Evolutionary conservation across 2,888 invertebrate species (phyloP).

Genomic region (Nasonia oneida): DNA sequence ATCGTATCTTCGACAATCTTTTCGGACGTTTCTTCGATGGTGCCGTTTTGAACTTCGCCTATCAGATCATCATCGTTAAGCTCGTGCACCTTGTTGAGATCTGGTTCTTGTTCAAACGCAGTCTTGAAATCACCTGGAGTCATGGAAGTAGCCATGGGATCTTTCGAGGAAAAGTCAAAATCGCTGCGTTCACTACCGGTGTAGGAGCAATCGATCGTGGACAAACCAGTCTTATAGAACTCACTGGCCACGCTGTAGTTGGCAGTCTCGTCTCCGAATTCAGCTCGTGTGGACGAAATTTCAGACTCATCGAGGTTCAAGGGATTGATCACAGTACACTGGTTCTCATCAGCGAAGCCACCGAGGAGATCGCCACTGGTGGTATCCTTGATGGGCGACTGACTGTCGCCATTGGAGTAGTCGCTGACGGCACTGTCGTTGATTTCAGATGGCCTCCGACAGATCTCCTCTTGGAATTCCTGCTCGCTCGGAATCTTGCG

Average conservation of each 20-base stretch:
- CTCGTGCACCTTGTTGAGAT: constrained; percentile 80
- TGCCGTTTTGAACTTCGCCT: constrained; percentile 58
- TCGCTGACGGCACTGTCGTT: constrained; percentile 71
- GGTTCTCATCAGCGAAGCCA: constrained; percentile 14
- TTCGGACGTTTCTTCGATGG: constrained; percentile 46
- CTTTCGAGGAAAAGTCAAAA: constrained; percentile 68
- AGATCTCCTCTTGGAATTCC: constrained; percentile 85
- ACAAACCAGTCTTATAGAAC: constrained; percentile 70
- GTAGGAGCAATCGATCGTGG: constrained; percentile 71
- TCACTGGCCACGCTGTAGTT: constrained; percentile 71
- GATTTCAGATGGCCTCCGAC: constrained; percentile 83
- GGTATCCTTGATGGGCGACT: constrained; percentile 10
- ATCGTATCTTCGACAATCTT: constrained; percentile 53
- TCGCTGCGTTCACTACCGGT: constrained; percentile 67
- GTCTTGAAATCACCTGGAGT: constrained; percentile 72
- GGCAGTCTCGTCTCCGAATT: constrained; percentile 80
- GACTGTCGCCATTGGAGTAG: constrained; percentile 81
- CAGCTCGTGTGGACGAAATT: constrained; percentile 80
- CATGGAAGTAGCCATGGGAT: constrained; percentile 76
- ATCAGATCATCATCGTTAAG: constrained; percentile 70
- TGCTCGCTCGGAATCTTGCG: constrained; percentile 80
- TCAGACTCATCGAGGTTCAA: constrained; percentile 78
- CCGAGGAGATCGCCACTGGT: background rate
- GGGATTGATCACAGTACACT: constrained; percentile 53
- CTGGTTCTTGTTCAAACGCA: constrained; percentile 71